Conservation (phyloP, 2,113 vertebrate genomes). For the Ceratotherium simum region DNA sequence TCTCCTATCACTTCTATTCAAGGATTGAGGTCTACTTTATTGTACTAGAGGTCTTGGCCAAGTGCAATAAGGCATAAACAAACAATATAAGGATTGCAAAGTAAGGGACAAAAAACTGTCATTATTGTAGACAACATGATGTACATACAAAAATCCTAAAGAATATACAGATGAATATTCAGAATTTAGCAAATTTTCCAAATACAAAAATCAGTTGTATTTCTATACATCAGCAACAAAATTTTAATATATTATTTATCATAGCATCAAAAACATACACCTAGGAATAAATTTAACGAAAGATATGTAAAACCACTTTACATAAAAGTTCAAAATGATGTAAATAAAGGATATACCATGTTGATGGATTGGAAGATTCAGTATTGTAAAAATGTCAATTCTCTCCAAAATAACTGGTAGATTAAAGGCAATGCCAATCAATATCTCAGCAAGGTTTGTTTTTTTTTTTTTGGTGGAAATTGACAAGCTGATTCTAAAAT, state of each 20-base stretch:
- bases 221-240: not conserved
- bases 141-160: not conserved
- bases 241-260: not conserved
- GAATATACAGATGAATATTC: not conserved
- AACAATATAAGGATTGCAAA: not conserved
- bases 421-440: conserved; percentile 10
- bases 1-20: not conserved
- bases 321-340: not conserved
- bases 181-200: not conserved
- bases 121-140: not conserved
- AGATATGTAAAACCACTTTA: not conserved
- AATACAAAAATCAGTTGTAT: not conserved
- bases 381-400: not conserved
- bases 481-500: not conserved
- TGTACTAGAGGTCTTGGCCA: not conserved
- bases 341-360: not conserved
- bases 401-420: not conserved
- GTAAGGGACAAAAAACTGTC: not conserved
- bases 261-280: not conserved
- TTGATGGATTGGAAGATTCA: not conserved
- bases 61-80: not conserved
- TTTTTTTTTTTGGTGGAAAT: not conserved
- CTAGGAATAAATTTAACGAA: not conserved
- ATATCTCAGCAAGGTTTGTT: not conserved
- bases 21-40: not conserved